Evolutionary conservation across 2,797 vertebrate genomes (phyloP).

Genomic region (Mus caroli): DNA sequence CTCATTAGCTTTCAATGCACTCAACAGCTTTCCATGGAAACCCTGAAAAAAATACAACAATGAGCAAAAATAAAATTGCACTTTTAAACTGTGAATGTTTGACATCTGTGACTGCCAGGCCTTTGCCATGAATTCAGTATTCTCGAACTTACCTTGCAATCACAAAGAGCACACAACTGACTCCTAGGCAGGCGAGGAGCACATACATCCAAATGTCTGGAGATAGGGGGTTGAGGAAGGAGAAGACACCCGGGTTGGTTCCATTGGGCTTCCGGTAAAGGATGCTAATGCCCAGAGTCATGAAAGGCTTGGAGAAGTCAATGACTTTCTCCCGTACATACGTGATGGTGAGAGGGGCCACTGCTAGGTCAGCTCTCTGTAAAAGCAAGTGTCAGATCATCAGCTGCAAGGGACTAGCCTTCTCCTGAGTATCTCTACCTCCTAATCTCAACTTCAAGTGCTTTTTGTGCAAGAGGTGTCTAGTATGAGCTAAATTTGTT

Average conservation of each 20-base stretch:
- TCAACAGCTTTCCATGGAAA: neutral
- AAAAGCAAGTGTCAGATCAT: conserved; percentile 73
- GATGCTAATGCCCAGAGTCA: conserved; percentile 99
- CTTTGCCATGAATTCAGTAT: neutral
- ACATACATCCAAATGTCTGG: conserved; percentile 99
- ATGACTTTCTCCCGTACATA: conserved; percentile 99
- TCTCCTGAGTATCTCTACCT: neutral
- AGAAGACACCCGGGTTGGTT: conserved; percentile 98
- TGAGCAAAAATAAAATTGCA: neutral
- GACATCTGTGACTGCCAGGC: neutral
- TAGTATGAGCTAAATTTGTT: neutral
- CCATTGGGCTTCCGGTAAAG: conserved; percentile 98
- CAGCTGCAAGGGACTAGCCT: neutral
- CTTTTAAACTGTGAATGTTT: neutral
- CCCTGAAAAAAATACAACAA: neutral
- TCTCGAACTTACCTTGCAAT: conserved; percentile 95
- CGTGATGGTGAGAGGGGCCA: conserved; percentile 98
- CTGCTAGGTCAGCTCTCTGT: conserved; percentile 98
- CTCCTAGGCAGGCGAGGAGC: conserved; percentile 97
- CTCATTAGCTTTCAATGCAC: neutral
- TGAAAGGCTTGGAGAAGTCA: conserved; percentile 99
- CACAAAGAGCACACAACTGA: conserved; percentile 99
- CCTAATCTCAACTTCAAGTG: neutral
- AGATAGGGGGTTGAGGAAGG: conserved; percentile 98
- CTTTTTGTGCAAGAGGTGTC: neutral